These are phyloP conservation scores for Gryllus longicercus DNA, from an alignment of 2,888 invertebrate species.

Conservation along the genomic window DNA sequence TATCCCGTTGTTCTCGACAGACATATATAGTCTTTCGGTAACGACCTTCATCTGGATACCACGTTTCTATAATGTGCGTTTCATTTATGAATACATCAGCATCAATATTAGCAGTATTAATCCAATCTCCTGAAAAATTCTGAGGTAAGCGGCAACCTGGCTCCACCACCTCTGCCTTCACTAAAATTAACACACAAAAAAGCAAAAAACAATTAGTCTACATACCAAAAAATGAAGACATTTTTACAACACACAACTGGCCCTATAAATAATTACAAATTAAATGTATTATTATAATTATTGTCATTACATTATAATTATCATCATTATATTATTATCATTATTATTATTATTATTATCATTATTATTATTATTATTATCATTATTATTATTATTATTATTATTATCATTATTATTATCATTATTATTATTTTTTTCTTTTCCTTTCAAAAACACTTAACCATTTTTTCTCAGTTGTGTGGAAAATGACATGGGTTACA, in stretches of 20 bases:
- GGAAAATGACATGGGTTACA: no score
- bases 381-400: no score
- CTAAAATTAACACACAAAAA: slow-evolving; percentile 38
- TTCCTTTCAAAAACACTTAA: no score
- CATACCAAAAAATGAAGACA: neutral
- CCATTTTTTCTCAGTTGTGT: no score
- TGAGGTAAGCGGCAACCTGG: slow-evolving; percentile 90
- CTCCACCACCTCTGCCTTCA: slow-evolving; percentile 81
- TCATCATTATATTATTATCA: no score
- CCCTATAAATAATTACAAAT: no score
- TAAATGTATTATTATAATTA: no score
- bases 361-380: no score
- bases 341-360: no score
- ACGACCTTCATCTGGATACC: slow-evolving; percentile 87
- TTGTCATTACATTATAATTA: no score
- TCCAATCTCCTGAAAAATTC: slow-evolving; percentile 93
- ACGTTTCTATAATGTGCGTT: slow-evolving; percentile 94
- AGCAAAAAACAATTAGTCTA: slow-evolving; percentile 35
- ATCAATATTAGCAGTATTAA: slow-evolving; percentile 95
- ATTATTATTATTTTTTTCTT: no score
- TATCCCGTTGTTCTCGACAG: slow-evolving; percentile 88
- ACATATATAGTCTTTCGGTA: slow-evolving; percentile 87
- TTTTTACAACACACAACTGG: neutral
- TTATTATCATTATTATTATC: no score
- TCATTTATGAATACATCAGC: slow-evolving; percentile 91